Percentiles rank a stretch among this genome's conserved stretches.
phyloP scores from a whole-genome alignment of 1,140 invertebrate genomes.

The Eriosoma lanigerum region DNA sequence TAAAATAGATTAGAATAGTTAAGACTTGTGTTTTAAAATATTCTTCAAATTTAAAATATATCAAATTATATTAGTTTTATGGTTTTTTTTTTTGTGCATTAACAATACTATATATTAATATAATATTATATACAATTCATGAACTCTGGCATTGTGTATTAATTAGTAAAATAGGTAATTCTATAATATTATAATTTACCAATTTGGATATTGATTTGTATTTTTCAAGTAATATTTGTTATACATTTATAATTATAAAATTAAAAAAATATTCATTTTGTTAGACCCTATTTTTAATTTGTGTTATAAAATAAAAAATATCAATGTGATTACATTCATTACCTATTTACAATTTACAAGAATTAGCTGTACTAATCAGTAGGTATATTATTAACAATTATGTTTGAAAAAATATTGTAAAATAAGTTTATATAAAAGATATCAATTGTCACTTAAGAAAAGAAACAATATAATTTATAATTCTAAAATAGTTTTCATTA shows the following conservation, averaged over 20 bases:
- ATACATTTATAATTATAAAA: constrained; percentile 14
- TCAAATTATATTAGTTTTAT: too few relatives aligned
- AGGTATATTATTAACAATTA: constrained; percentile 18
- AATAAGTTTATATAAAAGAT: too few relatives aligned
- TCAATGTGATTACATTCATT: background rate
- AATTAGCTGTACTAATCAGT: background rate
- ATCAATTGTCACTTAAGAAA: too few relatives aligned
- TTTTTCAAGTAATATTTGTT: constrained; percentile 1
- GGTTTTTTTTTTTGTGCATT: background rate
- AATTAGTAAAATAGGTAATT: background rate
- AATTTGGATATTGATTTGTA: background rate
- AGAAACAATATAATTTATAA: too few relatives aligned
- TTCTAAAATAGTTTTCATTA: too few relatives aligned
- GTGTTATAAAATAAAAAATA: constrained; percentile 5
- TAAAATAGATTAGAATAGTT: background rate
- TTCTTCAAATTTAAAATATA: constrained; percentile 8
- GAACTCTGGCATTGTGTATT: background rate
- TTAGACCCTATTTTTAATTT: background rate
- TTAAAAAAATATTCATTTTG: background rate
- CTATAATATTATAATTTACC: background rate
- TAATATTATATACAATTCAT: background rate
- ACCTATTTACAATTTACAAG: constrained; percentile 4
- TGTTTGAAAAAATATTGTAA: too few relatives aligned
- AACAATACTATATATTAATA: background rate
- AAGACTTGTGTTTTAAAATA: background rate